Evolutionary conservation across 2,797 vertebrate species (phyloP), one percentile per base, ranked within the genome.

Genomic region (Coregonus sp.): DNA sequence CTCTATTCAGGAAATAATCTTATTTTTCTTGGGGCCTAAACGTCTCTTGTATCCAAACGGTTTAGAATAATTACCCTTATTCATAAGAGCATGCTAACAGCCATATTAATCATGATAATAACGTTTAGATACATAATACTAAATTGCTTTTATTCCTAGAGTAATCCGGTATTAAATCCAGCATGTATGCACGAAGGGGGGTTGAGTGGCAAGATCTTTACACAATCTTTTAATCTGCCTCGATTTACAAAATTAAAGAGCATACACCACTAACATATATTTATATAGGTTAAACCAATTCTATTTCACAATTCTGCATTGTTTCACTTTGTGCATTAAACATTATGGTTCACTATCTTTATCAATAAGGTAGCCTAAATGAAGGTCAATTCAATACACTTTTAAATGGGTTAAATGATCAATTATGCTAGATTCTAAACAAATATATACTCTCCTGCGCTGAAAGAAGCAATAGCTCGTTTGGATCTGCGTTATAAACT

Each of bases 141-240:
- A 54, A 61, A 78, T 78, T 72, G 75, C 77, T 85, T 87, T 89
- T 83, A 84, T 88, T 89, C 81, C 77, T 84, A 71, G 84, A 91
- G 86, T 91, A 93, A 93, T 92, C 86, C 88, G 79, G 79, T 76
- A 83, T 93, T 92, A 89, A 91, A 86, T 86, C 83, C 87, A 84
- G 82, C 74, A 72, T 81, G 77, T 80, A 72, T 72, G 76, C 82
- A 0, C 73, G 51, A 79, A 79, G 7, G 86, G 86, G 75, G 82
- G 79, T 72, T 90, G 89, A 92, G 90, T 92, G 85, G 92, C 89
- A 90, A 86, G 88, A 92, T 92, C 83, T 88, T 86, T 89, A 79
- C 88, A 84, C 86, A 91, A 90, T 91, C 86, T 92, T 91, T 92
- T 93, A 93, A 93, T 91, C 90, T 92, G 86, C 76, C 79, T 87